These are phyloP conservation scores for Prionace glauca DNA, from an alignment of 2,797 vertebrate species.

Conservation along the genomic window DNA sequence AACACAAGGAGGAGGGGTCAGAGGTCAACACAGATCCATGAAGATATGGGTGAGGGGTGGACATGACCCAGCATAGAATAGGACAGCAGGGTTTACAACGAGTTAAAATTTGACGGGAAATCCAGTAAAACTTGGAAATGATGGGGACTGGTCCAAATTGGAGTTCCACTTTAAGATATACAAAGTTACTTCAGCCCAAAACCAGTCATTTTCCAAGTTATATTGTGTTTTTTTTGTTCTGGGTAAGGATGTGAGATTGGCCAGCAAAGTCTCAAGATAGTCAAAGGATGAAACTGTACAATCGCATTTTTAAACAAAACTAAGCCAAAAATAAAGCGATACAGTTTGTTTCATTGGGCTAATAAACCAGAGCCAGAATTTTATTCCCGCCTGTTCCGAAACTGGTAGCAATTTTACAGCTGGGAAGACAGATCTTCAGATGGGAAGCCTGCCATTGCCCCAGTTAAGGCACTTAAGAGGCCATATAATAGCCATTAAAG, in stretches of 20 bases:
- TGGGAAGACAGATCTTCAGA: too few species aligned
- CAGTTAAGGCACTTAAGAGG: too few species aligned
- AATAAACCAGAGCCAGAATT: background rate
- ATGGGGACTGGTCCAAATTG: too few species aligned
- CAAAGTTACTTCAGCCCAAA: too few species aligned
- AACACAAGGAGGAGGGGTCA: background rate
- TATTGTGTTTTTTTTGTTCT: too few species aligned
- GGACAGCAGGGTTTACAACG: background rate
- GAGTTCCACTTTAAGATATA: too few species aligned
- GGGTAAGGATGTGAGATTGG: background rate
- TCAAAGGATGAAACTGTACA: background rate
- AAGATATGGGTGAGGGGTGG: background rate
- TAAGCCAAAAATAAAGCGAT: background rate
- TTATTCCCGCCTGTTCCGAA: too few species aligned
- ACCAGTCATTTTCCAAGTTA: too few species aligned
- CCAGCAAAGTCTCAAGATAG: background rate
- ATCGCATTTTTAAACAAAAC: background rate
- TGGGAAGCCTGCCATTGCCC: too few species aligned
- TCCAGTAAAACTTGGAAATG: too few species aligned
- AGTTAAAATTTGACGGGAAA: background rate
- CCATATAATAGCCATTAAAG: too few species aligned
- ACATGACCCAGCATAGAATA: background rate
- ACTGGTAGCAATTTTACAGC: too few species aligned
- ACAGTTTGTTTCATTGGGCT: background rate
- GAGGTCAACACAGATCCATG: background rate